phyloP scores from a whole-genome alignment of 1,140 invertebrate species.

The Orius insidiosus region DNA sequence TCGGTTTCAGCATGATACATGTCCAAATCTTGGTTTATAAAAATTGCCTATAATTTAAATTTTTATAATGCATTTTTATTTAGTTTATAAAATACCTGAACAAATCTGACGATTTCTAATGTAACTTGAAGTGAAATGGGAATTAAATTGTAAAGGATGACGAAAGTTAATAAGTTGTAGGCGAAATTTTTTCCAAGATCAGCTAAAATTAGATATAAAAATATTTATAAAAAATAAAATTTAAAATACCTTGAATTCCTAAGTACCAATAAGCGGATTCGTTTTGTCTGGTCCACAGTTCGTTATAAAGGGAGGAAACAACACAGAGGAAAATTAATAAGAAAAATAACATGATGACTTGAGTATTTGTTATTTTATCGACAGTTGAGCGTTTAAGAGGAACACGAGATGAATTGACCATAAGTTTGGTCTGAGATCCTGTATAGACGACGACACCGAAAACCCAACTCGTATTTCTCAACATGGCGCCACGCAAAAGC shows the following conservation, averaged over 20 bases:
- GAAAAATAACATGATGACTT: conserved; percentile 76
- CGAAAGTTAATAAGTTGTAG: conserved; percentile 93
- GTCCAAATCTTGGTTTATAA: conserved; percentile 89
- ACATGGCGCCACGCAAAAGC: conserved; percentile 80
- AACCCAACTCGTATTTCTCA: conserved; percentile 90
- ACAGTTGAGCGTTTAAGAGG: conserved; percentile 86
- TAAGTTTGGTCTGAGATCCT: conserved; percentile 92
- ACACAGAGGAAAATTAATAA: conserved; percentile 79
- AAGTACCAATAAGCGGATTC: conserved; percentile 63
- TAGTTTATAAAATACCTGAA: conserved; percentile 56
- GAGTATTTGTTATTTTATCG: conserved; percentile 84
- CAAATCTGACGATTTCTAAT: conserved; percentile 90
- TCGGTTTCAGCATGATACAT: conserved; percentile 91
- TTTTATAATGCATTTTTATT: conserved; percentile 3
- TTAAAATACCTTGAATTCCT: conserved; percentile 32
- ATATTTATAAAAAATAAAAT: conserved; percentile 1
- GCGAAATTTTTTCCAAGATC: conserved; percentile 64
- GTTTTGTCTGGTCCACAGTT: conserved; percentile 61
- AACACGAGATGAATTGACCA: conserved; percentile 80
- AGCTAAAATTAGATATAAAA: conserved; percentile 32
- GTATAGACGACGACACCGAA: conserved; percentile 89
- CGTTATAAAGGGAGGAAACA: conserved; percentile 72
- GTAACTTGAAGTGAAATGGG: conserved; percentile 99
- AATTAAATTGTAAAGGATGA: conserved; percentile 98
- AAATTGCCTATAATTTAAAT: conserved; percentile 53